Evolutionary conservation across 2,797 vertebrate genomes (phyloP).

Genomic region (Hydrocynus forskahlii): DNA sequence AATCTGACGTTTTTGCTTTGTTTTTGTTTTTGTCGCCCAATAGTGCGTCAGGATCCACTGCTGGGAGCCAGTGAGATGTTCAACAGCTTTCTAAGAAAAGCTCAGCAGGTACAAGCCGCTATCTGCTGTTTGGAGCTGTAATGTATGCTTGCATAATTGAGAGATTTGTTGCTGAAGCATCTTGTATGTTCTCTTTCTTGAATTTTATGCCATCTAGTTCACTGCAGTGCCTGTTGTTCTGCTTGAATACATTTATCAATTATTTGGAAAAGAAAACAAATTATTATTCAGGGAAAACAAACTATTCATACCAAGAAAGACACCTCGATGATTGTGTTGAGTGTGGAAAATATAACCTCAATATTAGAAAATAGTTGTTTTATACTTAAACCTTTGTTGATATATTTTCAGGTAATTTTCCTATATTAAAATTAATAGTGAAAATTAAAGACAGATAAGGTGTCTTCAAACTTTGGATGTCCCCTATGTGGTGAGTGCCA

Average conservation of each 20-base stretch:
- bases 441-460: too few species aligned
- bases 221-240: neutral
- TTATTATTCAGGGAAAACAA: neutral
- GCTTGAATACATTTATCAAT: too few species aligned
- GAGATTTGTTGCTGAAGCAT: neutral
- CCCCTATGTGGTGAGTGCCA: too few species aligned
- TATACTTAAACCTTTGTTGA: too few species aligned
- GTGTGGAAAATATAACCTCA: neutral
- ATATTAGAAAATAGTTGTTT: too few species aligned
- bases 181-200: neutral
- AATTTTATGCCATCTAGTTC: neutral
- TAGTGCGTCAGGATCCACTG: constrained; percentile 93
- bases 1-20: too few species aligned
- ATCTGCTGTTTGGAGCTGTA: neutral
- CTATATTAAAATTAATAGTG: too few species aligned
- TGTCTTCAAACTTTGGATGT: too few species aligned
- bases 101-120: constrained; percentile 87
- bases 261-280: neutral
- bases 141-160: neutral
- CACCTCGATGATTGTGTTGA: neutral
- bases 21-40: constrained; percentile 5
- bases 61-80: constrained; percentile 94
- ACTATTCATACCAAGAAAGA: neutral
- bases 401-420: too few species aligned
- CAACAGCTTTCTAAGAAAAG: constrained; percentile 96